Percentiles rank a stretch among this genome's conserved stretches.
Conservation (phyloP, 2,888 invertebrate species). For the Galerucella calmariensis region DNA sequence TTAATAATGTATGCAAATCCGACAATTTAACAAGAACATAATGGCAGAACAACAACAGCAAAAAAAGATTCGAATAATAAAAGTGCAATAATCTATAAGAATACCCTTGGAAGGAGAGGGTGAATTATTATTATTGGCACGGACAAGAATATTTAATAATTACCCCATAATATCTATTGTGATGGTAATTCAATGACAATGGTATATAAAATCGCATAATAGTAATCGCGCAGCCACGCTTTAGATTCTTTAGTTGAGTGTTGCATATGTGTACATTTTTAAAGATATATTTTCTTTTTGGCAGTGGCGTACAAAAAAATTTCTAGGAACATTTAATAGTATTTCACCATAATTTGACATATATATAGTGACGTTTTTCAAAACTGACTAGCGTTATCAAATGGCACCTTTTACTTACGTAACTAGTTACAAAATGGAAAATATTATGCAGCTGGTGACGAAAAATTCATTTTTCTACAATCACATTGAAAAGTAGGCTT, state of each 20-base stretch:
- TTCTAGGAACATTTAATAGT: no score
- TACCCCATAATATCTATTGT: slow-evolving; percentile 63
- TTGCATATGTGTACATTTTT: slow-evolving; percentile 40
- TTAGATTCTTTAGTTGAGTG: slow-evolving; percentile 40
- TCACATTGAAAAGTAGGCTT: no score
- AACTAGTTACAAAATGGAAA: no score
- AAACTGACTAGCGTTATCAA: no score
- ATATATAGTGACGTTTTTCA: no score
- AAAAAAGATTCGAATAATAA: slow-evolving; percentile 54
- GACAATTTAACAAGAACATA: slow-evolving; percentile 41
- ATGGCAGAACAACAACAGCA: slow-evolving; percentile 39
- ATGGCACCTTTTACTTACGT: no score
- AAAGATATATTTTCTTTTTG: slow-evolving; percentile 34
- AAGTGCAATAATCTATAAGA: slow-evolving; percentile 56
- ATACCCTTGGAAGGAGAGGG: slow-evolving; percentile 49
- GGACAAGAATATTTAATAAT: slow-evolving; percentile 61
- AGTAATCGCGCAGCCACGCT: slow-evolving; percentile 44
- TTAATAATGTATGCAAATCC: slow-evolving; percentile 44
- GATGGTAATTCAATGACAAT: slow-evolving; percentile 57
- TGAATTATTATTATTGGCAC: slow-evolving; percentile 57
- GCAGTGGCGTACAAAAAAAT: slow-evolving; percentile 13
- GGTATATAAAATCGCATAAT: slow-evolving; percentile 36
- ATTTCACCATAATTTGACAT: no score
- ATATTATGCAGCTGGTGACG: no score
- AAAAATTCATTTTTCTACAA: no score